phyloP scores from a whole-genome alignment of 1,140 invertebrate genomes.

The Heliconius congener region DNA sequence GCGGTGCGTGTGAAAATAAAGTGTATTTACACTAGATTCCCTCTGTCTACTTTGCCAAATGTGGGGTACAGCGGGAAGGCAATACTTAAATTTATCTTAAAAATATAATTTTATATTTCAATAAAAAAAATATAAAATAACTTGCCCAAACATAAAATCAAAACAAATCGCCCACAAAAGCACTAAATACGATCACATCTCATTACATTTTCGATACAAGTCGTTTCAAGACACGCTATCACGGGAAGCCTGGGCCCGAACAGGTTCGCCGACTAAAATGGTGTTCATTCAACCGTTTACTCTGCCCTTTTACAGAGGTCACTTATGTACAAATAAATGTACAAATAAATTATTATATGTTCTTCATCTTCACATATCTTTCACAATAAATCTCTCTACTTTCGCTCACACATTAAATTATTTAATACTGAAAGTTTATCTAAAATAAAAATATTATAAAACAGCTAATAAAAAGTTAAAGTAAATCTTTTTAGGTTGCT shows the following conservation, averaged over 20 bases:
- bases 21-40: background rate
- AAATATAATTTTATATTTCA: background rate
- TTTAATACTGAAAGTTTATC: too few species aligned
- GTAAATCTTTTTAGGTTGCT: too few species aligned
- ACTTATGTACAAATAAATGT: background rate
- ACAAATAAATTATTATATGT: too few species aligned
- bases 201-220: background rate
- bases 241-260: background rate
- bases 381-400: too few species aligned
- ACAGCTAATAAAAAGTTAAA: too few species aligned
- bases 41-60: background rate
- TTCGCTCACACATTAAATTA: too few species aligned
- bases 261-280: slow-evolving; percentile 11
- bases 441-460: too few species aligned
- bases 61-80: background rate
- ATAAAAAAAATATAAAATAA: background rate
- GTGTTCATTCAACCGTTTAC: slow-evolving; percentile 11
- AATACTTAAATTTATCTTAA: background rate
- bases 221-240: background rate
- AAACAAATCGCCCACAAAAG: background rate
- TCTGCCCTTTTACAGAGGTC: slow-evolving; percentile 8
- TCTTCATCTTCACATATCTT: too few species aligned
- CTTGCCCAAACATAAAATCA: background rate
- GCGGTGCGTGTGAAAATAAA: background rate
- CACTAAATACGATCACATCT: background rate